phyloP scores from a whole-genome alignment of 2,888 invertebrate species.

The Rotaria sp. region DNA sequence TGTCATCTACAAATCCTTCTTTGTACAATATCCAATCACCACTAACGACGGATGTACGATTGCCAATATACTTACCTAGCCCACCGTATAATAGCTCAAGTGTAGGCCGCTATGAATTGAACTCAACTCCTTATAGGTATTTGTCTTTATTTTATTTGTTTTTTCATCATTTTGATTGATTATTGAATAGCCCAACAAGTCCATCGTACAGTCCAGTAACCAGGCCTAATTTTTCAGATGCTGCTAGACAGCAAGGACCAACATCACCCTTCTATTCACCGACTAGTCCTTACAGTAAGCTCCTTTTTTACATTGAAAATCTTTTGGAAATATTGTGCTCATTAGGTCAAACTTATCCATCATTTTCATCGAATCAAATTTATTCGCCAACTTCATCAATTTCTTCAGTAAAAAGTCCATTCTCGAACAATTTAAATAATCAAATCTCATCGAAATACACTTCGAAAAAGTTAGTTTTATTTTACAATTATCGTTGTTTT shows the following conservation, averaged over 20 bases:
- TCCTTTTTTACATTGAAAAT: neutral
- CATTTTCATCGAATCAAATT: conserved; percentile 50
- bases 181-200: conserved; percentile 42
- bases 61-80: too few species aligned
- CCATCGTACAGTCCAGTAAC: conserved; percentile 44
- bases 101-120: too few species aligned
- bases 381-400: conserved; percentile 61
- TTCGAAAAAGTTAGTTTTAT: too few species aligned
- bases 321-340: conserved; percentile 72
- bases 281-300: conserved; percentile 64
- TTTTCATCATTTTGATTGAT: neutral
- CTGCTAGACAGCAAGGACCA: conserved; percentile 57
- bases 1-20: neutral
- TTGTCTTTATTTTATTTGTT: neutral
- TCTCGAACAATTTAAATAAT: conserved; percentile 39
- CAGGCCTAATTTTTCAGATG: neutral
- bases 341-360: conserved; percentile 61
- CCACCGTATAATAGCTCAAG: too few species aligned
- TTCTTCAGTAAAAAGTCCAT: conserved; percentile 53
- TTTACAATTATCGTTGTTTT: too few species aligned
- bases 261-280: conserved; percentile 52
- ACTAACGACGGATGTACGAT: too few species aligned
- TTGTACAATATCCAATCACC: too few species aligned
- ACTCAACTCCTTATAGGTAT: neutral
- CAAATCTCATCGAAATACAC: too few species aligned